phyloP scores from a whole-genome alignment of 1,140 invertebrate genomes.

The Gryllus bimaculatus region DNA sequence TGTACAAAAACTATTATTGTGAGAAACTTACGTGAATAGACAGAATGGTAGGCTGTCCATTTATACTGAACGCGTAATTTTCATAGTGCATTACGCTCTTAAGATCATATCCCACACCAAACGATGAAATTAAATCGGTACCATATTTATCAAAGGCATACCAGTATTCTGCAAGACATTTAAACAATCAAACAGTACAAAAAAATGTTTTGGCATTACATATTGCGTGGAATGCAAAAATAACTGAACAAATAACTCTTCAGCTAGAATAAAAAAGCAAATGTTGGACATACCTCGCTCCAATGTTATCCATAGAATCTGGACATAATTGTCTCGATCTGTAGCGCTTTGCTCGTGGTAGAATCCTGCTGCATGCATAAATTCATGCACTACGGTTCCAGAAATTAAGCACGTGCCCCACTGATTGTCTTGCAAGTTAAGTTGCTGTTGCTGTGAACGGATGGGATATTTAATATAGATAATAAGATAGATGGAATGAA shows the following conservation, averaged over 20 bases:
- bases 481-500: no score
- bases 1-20: neutral
- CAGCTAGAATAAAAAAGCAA: no score
- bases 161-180: no score
- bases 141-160: neutral
- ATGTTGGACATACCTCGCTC: no score
- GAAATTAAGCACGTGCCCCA: slow-evolving; percentile 31
- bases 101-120: neutral
- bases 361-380: slow-evolving; percentile 41
- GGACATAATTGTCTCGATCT: slow-evolving; percentile 38
- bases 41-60: neutral
- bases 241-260: no score
- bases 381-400: slow-evolving; percentile 34
- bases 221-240: no score
- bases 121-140: neutral
- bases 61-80: neutral
- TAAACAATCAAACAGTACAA: no score
- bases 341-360: slow-evolving; percentile 40
- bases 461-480: no score
- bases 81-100: neutral
- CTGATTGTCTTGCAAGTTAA: neutral
- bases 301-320: slow-evolving; percentile 36
- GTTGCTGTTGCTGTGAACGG: neutral
- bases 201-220: no score
- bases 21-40: neutral